Evolutionary conservation across 2,797 vertebrate species (phyloP), one percentile per base, ranked within the genome.

Genomic region (Sebastes wilsoni): DNA sequence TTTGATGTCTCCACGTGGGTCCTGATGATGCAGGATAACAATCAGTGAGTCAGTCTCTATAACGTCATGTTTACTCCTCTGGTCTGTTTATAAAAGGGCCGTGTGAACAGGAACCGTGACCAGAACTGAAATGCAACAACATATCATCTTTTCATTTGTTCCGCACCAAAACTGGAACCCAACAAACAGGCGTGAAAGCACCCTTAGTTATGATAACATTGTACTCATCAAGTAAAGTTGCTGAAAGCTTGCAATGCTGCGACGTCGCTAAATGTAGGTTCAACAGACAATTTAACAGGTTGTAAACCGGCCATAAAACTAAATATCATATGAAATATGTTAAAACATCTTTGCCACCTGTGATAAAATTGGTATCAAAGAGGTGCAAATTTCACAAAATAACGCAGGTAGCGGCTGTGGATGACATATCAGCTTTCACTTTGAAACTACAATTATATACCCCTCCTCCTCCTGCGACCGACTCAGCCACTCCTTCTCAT

Each of bases 401-500:
- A 11, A 22, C 20, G 5, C 9, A 38, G 30, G 54, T 67, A 34
- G 14, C 52, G 30, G 55, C 22, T 72, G 16, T 65, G 36, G 25
- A 34, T 49, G 30, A 64, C 23, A 66, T 73, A 22, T 66, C 55
- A 67, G 32, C 60, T 56, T 77, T 83, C 62, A 52, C 23, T 36
- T 75, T 66, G 14, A 25, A 60, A 70, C 22, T 56, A 58, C 30
- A 79, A 81, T 71, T 59, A 54, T 58, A 36, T 22, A 4, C 8
- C 32, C 8, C 64, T 46, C 27, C 28, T 23, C 32, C n/a, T 23
- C 8, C 8, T 60, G 16, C 5, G 1, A 54, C 7, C 46, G 56
- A 28, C 58, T 65, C 16, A 25, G 27, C 42, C 25, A 56, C 16
- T 38, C 18, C 32, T 62, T 72, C 42, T 68, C 62, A 88, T 93